A percentile compares a stretch with the other conserved stretches of the same genome.
phyloP scores from a whole-genome alignment of 2,113 vertebrate species.

The Vireo altiloquus region DNA sequence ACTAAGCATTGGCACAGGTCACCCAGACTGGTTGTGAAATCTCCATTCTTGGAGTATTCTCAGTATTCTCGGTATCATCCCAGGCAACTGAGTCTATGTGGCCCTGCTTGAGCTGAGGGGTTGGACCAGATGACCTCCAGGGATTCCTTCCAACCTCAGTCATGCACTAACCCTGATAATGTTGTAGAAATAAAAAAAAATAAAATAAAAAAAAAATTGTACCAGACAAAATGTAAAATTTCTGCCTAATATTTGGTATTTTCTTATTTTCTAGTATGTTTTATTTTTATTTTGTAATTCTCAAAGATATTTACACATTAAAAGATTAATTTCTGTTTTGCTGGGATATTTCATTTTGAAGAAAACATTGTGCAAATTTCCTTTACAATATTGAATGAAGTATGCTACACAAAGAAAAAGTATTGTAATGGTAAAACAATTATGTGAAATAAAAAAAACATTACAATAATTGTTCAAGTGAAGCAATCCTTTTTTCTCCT shows the following conservation, averaged over 20 bases:
- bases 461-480: fast-evolving
- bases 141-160: neutral
- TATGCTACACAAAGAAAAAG: neutral
- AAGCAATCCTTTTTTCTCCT: neutral
- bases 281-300: neutral
- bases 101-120: neutral
- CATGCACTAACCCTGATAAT: neutral
- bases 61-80: no score
- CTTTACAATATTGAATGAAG: neutral
- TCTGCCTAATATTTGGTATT: neutral
- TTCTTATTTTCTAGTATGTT: neutral
- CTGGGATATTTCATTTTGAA: neutral
- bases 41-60: neutral
- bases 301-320: neutral
- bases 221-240: neutral
- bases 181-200: neutral
- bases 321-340: neutral
- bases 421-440: neutral
- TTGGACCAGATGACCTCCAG: neutral
- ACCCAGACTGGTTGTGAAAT: neutral
- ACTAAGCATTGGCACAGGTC: neutral
- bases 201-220: neutral
- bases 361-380: neutral
- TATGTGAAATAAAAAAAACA: neutral
- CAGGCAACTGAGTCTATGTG: neutral